Conservation (phyloP, 2,888 invertebrate genomes). For the Noctua janthina region DNA sequence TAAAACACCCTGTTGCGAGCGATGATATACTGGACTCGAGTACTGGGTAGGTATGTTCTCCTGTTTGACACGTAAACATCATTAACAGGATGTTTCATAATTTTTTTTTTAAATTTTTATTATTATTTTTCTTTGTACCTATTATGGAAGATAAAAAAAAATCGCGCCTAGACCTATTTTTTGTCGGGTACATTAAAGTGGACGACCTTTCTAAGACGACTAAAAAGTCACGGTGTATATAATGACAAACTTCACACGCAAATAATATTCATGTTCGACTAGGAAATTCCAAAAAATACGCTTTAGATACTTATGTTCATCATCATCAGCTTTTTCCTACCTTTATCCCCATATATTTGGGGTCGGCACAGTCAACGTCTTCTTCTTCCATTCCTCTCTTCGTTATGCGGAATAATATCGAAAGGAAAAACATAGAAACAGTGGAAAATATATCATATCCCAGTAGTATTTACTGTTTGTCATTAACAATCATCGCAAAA, state of each 20-base stretch:
- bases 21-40: too few species aligned
- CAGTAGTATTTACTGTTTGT: conserved; percentile 29
- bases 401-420: background rate
- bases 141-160: too few species aligned
- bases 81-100: too few species aligned
- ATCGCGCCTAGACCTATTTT: too few species aligned
- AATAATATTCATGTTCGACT: background rate
- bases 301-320: background rate
- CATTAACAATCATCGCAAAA: conserved; percentile 29
- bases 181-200: too few species aligned
- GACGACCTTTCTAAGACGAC: too few species aligned
- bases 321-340: background rate
- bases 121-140: too few species aligned
- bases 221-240: too few species aligned
- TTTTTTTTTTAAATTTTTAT: too few species aligned
- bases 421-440: background rate
- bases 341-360: background rate
- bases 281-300: background rate
- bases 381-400: background rate
- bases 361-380: background rate
- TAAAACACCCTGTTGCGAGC: too few species aligned
- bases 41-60: too few species aligned
- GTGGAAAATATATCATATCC: conserved; percentile 13
- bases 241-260: background rate
- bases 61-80: too few species aligned